Evolutionary conservation across 2,113 vertebrate genomes (phyloP).

Genomic region (Ptilonorhynchus violaceus): DNA sequence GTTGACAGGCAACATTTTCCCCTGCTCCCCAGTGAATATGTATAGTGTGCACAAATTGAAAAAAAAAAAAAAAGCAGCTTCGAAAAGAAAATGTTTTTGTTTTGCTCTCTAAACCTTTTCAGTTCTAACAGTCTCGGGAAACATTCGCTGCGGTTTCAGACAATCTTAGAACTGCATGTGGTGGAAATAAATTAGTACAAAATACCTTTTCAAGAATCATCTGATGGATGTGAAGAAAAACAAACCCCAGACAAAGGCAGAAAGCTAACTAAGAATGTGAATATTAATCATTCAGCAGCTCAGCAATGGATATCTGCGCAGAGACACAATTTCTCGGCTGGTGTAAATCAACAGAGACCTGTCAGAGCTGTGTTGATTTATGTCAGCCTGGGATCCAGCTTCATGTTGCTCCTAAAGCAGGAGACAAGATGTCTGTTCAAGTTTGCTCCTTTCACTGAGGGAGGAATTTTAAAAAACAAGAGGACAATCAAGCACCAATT

Average conservation of each 20-base stretch:
- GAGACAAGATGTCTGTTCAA: background rate
- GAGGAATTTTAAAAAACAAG: background rate
- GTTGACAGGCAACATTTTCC: background rate
- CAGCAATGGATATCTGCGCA: background rate
- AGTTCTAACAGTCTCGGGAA: background rate
- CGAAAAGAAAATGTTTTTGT: background rate
- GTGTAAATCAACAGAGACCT: constrained; percentile 6
- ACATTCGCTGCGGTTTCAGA: background rate
- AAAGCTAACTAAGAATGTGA: background rate
- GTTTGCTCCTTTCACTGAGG: background rate
- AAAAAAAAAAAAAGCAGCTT: background rate
- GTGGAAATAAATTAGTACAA: constrained; percentile 7
- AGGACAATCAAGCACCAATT: background rate
- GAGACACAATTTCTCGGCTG: background rate
- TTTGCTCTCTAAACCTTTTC: background rate
- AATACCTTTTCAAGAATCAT: background rate
- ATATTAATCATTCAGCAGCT: constrained; percentile 11
- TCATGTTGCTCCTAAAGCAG: background rate
- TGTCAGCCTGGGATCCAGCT: background rate
- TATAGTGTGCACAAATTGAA: background rate
- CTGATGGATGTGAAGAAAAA: background rate
- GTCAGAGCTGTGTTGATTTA: background rate
- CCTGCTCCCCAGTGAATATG: background rate
- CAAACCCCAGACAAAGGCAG: background rate
- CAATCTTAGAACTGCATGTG: background rate